phyloP scores from a whole-genome alignment of 2,113 vertebrate species.

The Mustela nigripes region DNA sequence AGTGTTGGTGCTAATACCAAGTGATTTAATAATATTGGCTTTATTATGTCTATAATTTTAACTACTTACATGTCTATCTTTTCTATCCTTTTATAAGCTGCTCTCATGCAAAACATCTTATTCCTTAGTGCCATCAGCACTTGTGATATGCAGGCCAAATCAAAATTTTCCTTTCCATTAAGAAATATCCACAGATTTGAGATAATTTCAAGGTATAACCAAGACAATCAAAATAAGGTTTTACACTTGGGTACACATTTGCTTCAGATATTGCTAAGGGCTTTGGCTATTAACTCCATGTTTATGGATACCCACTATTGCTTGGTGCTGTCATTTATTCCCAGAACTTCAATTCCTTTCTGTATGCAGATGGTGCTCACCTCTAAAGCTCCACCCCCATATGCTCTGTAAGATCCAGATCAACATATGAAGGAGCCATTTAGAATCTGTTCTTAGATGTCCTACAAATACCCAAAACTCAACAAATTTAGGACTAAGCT shows the following conservation, averaged over 20 bases:
- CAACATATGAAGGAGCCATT: not conserved
- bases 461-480: not conserved
- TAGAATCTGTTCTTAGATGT: not conserved
- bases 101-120: not conserved
- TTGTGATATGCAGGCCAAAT: not conserved
- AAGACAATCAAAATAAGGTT: not conserved
- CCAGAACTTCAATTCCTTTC: not conserved
- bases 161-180: slow-evolving; percentile 30
- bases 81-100: not conserved
- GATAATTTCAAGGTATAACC: not conserved
- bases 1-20: not conserved
- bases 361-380: not conserved
- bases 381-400: not conserved
- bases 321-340: not conserved
- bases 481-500: not conserved
- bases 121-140: not conserved
- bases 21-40: not conserved
- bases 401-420: not conserved
- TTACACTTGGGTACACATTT: not conserved
- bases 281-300: not conserved
- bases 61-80: not conserved
- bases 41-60: slow-evolving; percentile 4
- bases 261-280: not conserved
- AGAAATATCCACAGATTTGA: slow-evolving; percentile 5
- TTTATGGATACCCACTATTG: not conserved